Base-by-base conservation (phyloP, 1,140 invertebrate genomes). In the Potamilus streckersoni region DNA sequence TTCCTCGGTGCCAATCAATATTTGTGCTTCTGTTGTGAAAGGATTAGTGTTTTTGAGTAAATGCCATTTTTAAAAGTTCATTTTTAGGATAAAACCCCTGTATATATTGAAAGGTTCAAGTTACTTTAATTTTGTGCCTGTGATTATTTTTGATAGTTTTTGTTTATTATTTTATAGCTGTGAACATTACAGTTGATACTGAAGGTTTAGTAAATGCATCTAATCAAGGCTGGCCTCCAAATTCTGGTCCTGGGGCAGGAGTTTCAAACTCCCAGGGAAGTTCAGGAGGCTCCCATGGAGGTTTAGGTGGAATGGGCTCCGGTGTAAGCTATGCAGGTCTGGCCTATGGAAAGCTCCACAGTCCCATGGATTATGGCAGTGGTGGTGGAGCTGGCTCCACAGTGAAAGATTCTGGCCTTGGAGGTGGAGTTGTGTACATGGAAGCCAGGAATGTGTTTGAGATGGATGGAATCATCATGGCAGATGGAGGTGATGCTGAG, bases 131-230 rank as follows among this genome's bases (percentile, higher is more conserved):
- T 49, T 8, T 8, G 6, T 49, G 5, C 38, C 11, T 49, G 38
- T 49, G 38, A 49, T 49, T 49, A 49, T 49, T 49, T 49, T 8
- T 49, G 38, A 49, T 6, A 49, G 11, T 49, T 49, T 49, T 1
- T 8, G 5, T 49, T 49, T 49, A 49, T 49, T 61, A 17, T 59
- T 38, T 82, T 81, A 6, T 63, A 86, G 85, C 83, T 72, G 77
- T 83, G 16, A 85, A 85, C 73, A 81, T 86, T 23, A 85, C 82
- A 16, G 65, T 86, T 58, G 85, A 86, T 63, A 79, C 82, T 17
- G 83, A 84, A 55, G 85, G 83, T 15, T 17, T 84, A 4, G 74
- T 86, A n/a, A 75, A 81, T 72, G 76, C 82, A n/a, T 78, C 20
- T 56, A 77, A 76, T 13, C 76, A 81, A 17, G 85, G 85, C 14